Percentiles rank a stretch among this genome's conserved stretches.
Conservation (phyloP, 2,113 vertebrate genomes). For the Sylvietta virens region DNA sequence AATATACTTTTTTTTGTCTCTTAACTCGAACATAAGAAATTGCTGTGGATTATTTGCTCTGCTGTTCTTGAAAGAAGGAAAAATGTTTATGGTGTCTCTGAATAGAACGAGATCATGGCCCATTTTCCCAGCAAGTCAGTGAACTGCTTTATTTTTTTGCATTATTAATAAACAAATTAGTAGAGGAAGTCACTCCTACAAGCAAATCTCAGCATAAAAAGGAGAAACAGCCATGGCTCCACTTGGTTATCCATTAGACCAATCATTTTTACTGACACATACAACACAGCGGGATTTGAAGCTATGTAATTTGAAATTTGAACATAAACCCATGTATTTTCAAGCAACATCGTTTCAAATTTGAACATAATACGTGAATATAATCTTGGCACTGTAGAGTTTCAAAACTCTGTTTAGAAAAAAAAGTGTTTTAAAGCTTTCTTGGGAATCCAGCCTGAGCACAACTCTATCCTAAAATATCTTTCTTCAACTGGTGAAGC, state of each 20-base stretch:
- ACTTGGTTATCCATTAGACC: not conserved
- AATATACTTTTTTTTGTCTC: not conserved
- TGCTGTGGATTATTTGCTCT: not conserved
- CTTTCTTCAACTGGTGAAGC: not conserved
- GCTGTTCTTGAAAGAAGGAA: not conserved
- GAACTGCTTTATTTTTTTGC: not conserved
- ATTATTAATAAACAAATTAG: not conserved
- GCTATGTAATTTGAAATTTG: not conserved
- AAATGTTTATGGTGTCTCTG: not conserved
- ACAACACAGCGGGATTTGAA: not conserved
- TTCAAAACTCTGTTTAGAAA: not conserved
- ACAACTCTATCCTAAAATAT: not conserved
- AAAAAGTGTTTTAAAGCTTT: not conserved
- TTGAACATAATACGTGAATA: not conserved
- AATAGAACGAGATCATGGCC: not conserved
- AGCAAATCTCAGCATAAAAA: not conserved
- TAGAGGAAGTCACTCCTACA: not conserved
- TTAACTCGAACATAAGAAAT: not conserved
- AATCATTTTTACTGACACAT: not conserved
- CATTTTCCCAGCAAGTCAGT: not conserved
- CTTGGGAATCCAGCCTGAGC: not conserved
- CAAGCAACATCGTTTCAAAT: not conserved
- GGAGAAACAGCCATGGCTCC: not conserved
- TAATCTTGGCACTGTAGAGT: not conserved
- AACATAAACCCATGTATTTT: not conserved